Conservation (phyloP, 2,888 invertebrate species). For the Alcis repandata region DNA sequence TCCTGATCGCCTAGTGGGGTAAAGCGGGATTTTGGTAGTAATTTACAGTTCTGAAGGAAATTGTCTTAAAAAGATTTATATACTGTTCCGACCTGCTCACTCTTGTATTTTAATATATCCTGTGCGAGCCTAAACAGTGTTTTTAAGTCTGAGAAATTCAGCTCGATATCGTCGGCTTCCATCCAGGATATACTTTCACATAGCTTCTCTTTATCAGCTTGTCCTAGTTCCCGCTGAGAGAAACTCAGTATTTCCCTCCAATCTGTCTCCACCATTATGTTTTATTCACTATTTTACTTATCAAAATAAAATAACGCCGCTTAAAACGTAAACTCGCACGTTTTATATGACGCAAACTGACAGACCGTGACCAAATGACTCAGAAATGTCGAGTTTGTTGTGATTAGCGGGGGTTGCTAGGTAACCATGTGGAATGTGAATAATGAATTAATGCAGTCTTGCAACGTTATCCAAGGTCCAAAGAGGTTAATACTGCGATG, state of each 20-base stretch:
- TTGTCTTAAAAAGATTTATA: no score
- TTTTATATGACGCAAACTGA: not conserved
- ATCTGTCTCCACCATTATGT: slow-evolving; percentile 81
- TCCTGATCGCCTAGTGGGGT: no score
- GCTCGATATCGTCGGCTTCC: slow-evolving; percentile 86
- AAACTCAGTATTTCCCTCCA: slow-evolving; percentile 87
- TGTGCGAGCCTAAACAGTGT: slow-evolving; percentile 88
- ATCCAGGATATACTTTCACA: slow-evolving; percentile 88
- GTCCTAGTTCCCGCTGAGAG: slow-evolving; percentile 84
- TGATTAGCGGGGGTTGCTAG: slow-evolving; percentile 60
- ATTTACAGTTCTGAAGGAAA: not conserved
- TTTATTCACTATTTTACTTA: slow-evolving; percentile 16
- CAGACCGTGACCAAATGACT: slow-evolving; percentile 8
- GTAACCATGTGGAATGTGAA: slow-evolving; percentile 56
- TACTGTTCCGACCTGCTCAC: slow-evolving; percentile 88
- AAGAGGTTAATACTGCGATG: no score
- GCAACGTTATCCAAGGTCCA: no score
- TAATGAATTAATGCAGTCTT: no score
- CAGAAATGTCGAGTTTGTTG: slow-evolving; percentile 44
- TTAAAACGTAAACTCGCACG: not conserved
- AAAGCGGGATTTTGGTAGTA: not conserved
- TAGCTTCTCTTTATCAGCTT: slow-evolving; percentile 88
- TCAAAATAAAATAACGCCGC: slow-evolving; percentile 6
- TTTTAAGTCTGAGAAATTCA: slow-evolving; percentile 85
- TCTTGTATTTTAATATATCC: slow-evolving; percentile 89